Evolutionary conservation across 2,888 invertebrate species (phyloP), one percentile per base, ranked within the genome.

Genomic region (Phaonia tiefii): DNA sequence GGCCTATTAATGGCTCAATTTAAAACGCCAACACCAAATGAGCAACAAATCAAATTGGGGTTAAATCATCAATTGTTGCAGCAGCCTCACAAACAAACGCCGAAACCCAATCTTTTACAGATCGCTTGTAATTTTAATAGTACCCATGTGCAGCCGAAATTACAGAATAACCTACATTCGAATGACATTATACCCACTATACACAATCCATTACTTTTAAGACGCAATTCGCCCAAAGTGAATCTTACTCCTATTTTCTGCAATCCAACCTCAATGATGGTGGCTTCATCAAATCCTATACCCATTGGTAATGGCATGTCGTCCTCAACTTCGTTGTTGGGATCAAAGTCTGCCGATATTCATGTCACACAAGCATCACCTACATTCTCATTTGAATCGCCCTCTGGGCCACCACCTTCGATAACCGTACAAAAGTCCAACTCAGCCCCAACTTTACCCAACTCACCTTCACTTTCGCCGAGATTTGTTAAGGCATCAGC

Each of bases 171-270:
- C 42, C 5, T 13, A 2, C 10, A 39, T 8, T 56, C 25, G n/a
- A 75, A 75, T 17, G 51, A 46, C 51, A 44, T 31, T 37, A 56
- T 71, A 25, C 39, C 69, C 8, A 69, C 72, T 8, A 84, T 75
- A 1, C 80, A 86, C 1, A 82, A 84, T 69, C 85, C 87, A 49
- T 83, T 87, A 0, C 44, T 86, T 65, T 20, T 86, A 73, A 85
- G 89, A 72, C 89, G 90, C 72, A 85, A 82, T 7, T 76, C 90
- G 71, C 91, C 90, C 56, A 91, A 91, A 84, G 88, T 91, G 13
- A 91, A 91, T 84, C 85, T 91, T 60, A 89, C 89, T n/a, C 88
- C 87, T 13, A 88, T 90, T 58, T 91, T 91, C 79, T 89, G 89
- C 82, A 84, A 84, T 82, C 72, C 83, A 11, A 72, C 75, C 39